Base-by-base conservation (phyloP, 35 echinoderm and acorn worm species). In the Diadema setosum region DNA sequence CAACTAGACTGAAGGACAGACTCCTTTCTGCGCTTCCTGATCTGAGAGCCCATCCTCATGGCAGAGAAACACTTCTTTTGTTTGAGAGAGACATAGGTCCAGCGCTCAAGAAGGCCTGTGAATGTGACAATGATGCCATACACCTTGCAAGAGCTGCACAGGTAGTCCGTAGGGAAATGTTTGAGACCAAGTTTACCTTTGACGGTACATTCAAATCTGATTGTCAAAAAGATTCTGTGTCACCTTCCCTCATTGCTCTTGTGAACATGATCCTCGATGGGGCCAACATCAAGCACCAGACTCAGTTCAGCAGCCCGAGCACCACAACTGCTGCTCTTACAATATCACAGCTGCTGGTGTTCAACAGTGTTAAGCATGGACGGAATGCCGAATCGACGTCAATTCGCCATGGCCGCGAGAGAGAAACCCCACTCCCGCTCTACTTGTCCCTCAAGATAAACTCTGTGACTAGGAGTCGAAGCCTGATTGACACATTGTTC, bases 1-100 rank as follows among this genome's bases (percentile, higher is more conserved):
- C 86, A 12, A 94, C 87, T 34, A 61, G 83, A 85, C 88, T 94
- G 39, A 94, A 94, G 61, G 16, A 94, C 21, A 63, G 86, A 44
- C 81, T 94, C 5, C 86, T 94, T 17, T 29, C 93, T 70, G 58
- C 35, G 5, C 61, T 94, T 86, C 88, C 88, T 61, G 81, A 91
- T n/a, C 45, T 94, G 87, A 25, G 74, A 46, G 93, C 87, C 80
- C 82, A 86, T 32, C 42, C 33, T 5, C 36, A 91, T 8, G 87
- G 93, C 1, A 90, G 88, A 67, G 81, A 94, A 41, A 50, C 85
- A 20, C 40, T 94, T 1, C 21, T 94, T 1, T 35, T 55, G 25
- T 90, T 90, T 90, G 82, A 90, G 36, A 45, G 75, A 45, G 48
- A 89, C 85, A 7, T 89, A 31, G 87, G 92, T 29, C 34, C 75